phyloP scores from a whole-genome alignment of 30 jellyfish, hydroid and myxozoan species.

The Aurelia aurita complex sp. Pacific region DNA sequence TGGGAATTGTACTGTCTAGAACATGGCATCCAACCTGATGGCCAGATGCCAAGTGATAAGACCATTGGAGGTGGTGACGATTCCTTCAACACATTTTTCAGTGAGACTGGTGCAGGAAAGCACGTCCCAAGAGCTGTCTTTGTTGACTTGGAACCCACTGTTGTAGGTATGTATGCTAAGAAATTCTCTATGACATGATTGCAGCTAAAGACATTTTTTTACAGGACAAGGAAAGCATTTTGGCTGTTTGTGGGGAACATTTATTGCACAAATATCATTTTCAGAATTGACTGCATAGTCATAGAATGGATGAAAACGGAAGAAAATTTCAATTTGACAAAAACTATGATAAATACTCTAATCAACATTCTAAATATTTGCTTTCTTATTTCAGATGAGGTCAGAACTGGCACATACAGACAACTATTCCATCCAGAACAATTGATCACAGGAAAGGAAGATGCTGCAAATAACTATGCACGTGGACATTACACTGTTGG shows the following conservation, averaged over 20 bases:
- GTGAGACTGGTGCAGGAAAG: slow-evolving; percentile 97
- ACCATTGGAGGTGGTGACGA: slow-evolving; percentile 97
- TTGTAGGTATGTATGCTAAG: slow-evolving; percentile 61
- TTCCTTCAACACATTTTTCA: slow-evolving; percentile 93
- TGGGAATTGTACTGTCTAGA: slow-evolving; percentile 97
- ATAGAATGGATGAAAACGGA: no score
- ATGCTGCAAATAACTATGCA: slow-evolving; percentile 98
- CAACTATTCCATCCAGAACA: slow-evolving; percentile 97
- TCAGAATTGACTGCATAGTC: no score
- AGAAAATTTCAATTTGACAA: no score
- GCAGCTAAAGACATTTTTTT: not conserved
- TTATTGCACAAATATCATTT: no score
- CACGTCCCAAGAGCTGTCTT: slow-evolving; percentile 96
- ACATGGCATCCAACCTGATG: slow-evolving; percentile 98
- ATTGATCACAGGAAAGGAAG: slow-evolving; percentile 95
- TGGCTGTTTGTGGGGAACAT: no score
- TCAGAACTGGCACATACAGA: slow-evolving; percentile 95
- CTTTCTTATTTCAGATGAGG: slow-evolving; percentile 69
- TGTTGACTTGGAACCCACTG: slow-evolving; percentile 93
- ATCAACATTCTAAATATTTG: no score
- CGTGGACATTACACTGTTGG: slow-evolving; percentile 99
- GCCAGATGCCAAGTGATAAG: slow-evolving; percentile 95
- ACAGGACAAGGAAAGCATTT: no score
- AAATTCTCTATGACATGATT: no score
- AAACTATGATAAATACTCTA: no score